Evolutionary conservation across 1,140 invertebrate species (phyloP).

Genomic region (Onthophagus taurus): DNA sequence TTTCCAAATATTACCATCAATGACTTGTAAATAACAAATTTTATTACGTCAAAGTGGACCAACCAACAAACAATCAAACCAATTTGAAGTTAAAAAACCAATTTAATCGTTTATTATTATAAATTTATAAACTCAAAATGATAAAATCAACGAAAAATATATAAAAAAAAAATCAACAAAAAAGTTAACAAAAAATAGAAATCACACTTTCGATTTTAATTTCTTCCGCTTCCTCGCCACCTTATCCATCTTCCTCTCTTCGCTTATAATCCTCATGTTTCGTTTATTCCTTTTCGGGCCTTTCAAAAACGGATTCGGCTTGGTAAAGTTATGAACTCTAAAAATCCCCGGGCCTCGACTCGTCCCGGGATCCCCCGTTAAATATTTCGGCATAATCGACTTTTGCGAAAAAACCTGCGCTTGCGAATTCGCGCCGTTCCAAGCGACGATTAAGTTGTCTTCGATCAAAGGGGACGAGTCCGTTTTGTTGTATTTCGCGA

Average conservation of each 20-base stretch:
- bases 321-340: conserved; percentile 30
- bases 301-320: conserved; percentile 19
- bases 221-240: conserved; percentile 29
- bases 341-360: conserved; percentile 21
- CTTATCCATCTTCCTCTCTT: conserved; percentile 24
- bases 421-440: conserved; percentile 22
- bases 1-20: no score
- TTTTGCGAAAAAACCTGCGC: conserved; percentile 29
- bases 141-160: conserved; percentile 1
- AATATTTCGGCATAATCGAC: conserved; percentile 8
- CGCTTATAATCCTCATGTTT: conserved; percentile 21
- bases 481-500: conserved; percentile 29
- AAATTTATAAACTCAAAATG: conserved; percentile 4
- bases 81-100: no score
- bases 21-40: no score
- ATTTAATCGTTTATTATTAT: conserved; percentile 1
- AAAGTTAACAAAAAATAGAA: no score
- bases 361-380: conserved; percentile 18
- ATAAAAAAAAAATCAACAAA: background rate
- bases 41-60: no score
- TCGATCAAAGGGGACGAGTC: conserved; percentile 18
- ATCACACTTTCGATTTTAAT: conserved; percentile 9
- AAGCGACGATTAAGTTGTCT: conserved; percentile 28
- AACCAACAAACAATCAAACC: no score
- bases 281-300: conserved; percentile 25